phyloP scores from a whole-genome alignment of 92 coral and sea anemone genomes.

The Palythoa caribaeorum region DNA sequence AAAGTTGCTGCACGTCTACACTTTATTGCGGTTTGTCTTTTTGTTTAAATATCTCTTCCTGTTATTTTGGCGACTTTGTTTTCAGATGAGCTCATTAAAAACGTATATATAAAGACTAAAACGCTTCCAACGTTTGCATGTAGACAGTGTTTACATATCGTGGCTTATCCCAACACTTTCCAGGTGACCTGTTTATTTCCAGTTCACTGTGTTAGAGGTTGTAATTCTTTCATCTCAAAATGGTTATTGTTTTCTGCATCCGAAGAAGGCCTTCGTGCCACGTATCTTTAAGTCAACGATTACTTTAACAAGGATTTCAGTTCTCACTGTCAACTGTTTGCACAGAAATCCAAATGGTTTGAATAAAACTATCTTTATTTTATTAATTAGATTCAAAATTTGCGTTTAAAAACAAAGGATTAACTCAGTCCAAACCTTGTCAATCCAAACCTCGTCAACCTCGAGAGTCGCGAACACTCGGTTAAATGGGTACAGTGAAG shows the following conservation, averaged over 20 bases:
- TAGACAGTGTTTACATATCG: constrained; percentile 1
- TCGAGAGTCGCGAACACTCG: background rate
- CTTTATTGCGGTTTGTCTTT: too few relatives aligned
- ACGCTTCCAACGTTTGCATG: background rate
- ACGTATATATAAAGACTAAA: background rate
- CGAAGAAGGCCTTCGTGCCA: background rate
- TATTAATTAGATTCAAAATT: constrained; percentile 1
- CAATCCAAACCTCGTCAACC: background rate
- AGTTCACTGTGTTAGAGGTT: background rate
- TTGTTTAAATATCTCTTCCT: too few relatives aligned
- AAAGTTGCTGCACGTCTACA: too few relatives aligned
- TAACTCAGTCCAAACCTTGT: background rate
- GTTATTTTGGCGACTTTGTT: background rate
- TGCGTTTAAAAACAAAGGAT: background rate
- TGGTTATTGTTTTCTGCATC: background rate
- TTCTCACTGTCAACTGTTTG: too few relatives aligned
- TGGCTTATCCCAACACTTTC: background rate
- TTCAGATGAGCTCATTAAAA: background rate
- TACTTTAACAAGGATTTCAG: background rate
- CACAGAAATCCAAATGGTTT: too few relatives aligned
- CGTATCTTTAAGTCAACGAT: background rate
- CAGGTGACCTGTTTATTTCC: background rate
- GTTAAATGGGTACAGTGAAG: background rate
- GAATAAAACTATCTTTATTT: background rate
- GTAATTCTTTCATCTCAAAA: background rate